Base-by-base conservation (phyloP, 2,888 invertebrate species). In the Strigamia maritima region DNA sequence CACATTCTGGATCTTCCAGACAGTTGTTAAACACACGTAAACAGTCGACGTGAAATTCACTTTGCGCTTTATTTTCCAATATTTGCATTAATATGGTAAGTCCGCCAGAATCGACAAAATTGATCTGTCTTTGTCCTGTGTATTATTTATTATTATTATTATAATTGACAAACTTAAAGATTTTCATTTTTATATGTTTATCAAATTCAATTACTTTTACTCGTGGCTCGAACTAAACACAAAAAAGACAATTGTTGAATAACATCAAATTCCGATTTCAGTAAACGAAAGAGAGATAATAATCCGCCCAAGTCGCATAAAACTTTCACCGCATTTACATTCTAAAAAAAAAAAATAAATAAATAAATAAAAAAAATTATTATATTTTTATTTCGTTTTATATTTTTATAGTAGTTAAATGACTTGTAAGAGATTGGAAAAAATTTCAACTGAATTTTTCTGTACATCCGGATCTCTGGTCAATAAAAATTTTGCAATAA, bases 1-100 rank as follows among this genome's bases (percentile, higher is more conserved):
- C 76, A 40, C 76, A 76, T 76, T 76, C 76, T 8, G 40, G 24
- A 40, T 76, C 76, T 38, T 35, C 35, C 35, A 76, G 22, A 40
- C 76, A 76, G 38, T 76, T 40, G 40, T 16, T 22, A 3, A 76
- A 3, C n/a, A 76, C 19, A 38, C 40, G 31, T 22, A 76, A 40
- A 76, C 31, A 19, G 35, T 76, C 35, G 6, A 40, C 40, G 16
- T 76, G 76, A 40, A 38, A 35, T 7, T 76, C 76, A 16, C 12
- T 14, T 16, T 38, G 16, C 2, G 16, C 0, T 40, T 40, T 76
- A 16, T 2, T 40, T 16, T 40, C 40, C 12, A 76, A 40, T 8
- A 38, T 38, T 40, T 76, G 38, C 31, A 76, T 0, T 7, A 76
- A 14, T 1, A 76, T 22, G 35, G 4, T 2, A 19, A 76, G 40